Conservation (phyloP, 2,888 invertebrate species). For the Drosophila borborema region DNA sequence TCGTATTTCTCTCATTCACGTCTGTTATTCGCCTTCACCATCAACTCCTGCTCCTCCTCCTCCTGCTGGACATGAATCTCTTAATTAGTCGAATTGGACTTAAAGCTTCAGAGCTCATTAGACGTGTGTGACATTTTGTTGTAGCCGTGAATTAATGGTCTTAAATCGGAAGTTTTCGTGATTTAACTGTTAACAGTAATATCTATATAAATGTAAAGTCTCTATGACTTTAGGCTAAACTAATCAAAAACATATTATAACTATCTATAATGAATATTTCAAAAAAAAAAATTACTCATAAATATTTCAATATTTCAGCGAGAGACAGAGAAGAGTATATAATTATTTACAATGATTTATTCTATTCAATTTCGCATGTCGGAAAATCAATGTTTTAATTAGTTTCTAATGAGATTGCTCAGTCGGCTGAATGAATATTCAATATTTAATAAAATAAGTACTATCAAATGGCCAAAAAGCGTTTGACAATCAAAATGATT, state of each 20-base stretch:
- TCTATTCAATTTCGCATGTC: not conserved
- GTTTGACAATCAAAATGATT: slow-evolving; percentile 43
- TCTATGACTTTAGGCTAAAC: not conserved
- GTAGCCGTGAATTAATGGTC: not conserved
- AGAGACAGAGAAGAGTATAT: not conserved
- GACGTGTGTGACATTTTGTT: not conserved
- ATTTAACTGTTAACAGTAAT: not conserved
- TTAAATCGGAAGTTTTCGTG: not conserved
- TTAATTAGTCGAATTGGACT: slow-evolving; percentile 58
- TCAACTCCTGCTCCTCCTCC: not conserved
- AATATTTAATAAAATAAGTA: slow-evolving; percentile 31
- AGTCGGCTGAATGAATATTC: slow-evolving; percentile 6
- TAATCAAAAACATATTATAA: not conserved
- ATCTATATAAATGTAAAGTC: not conserved
- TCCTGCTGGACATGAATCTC: slow-evolving; percentile 43
- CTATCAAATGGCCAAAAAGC: slow-evolving; percentile 19
- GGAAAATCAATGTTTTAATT: slow-evolving; percentile 43
- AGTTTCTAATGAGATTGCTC: slow-evolving; percentile 42
- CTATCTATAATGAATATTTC: not conserved
- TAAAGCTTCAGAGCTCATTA: slow-evolving; percentile 30
- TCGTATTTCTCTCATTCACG: not conserved
- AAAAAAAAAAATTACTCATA: not conserved
- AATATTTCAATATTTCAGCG: not conserved
- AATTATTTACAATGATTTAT: slow-evolving; percentile 4
- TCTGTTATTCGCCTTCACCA: slow-evolving; percentile 3